A percentile compares a stretch with the other conserved stretches of the same genome.
Conservation (phyloP, 1,140 invertebrate species). For the Sarcophaga peregrina region DNA sequence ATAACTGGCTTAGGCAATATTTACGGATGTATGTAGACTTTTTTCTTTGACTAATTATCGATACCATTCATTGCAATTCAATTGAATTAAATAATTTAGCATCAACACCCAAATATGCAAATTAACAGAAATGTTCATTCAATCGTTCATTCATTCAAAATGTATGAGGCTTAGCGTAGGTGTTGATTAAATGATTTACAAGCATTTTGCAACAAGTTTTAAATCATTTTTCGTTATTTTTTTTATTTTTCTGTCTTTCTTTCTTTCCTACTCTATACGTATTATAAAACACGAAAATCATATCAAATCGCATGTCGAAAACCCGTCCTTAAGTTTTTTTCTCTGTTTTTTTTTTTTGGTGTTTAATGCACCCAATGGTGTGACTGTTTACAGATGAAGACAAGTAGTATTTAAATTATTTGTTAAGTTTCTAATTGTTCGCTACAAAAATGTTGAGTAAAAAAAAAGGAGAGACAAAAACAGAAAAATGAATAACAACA, state of each 20-base stretch:
- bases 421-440: conserved; percentile 10
- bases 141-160: neutral
- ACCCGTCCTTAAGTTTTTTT: neutral
- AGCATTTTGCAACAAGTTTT: conserved; percentile 40
- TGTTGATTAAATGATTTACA: conserved; percentile 41
- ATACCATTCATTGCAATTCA: neutral
- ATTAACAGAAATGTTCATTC: conserved; percentile 29
- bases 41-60: too few species aligned
- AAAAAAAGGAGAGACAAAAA: neutral
- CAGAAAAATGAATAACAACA: neutral
- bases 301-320: conserved; percentile 20
- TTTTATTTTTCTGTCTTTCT: neutral
- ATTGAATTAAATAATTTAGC: conserved; percentile 31
- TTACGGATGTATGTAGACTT: too few species aligned
- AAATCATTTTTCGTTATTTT: conserved; percentile 29
- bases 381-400: neutral
- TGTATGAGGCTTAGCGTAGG: neutral
- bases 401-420: conserved; percentile 23
- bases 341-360: too few species aligned
- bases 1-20: too few species aligned
- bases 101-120: conserved; percentile 34
- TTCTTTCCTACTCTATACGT: too few species aligned
- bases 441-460: neutral
- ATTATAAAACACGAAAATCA: conserved; percentile 23
- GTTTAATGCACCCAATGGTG: neutral